Evolutionary conservation across 2,888 invertebrate genomes (phyloP), one percentile per base, ranked within the genome.

Genomic region (Graphium colonna): DNA sequence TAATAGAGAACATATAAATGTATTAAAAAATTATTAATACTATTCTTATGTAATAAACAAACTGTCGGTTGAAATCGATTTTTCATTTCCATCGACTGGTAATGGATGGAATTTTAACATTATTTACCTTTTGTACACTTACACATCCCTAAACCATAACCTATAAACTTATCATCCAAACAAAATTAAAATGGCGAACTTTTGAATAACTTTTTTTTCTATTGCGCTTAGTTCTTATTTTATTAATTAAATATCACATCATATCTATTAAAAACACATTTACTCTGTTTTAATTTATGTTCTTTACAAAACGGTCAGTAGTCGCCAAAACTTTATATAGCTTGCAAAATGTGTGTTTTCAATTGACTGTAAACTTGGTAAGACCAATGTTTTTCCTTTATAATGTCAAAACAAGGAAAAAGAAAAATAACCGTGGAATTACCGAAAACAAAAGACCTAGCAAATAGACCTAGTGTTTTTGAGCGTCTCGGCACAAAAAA

Each of bases 401-500:
- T 88, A 87, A 89, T 89, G 89, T 89, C 89, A 85, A 89, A 89
- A 90, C 93, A 92, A 92, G 92, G 92, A 84, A 93, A 94, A 91
- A 92, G 94, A 82, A 94, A 94, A 92, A 94, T 94, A 82, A 93
- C 94, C 79, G 93, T 93, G 80, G 94, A 93, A 84, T 91, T 93
- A 83, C 91, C 92, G 76, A 93, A 93, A 91, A 90, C 91, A 77
- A 93, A 93, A 89, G 91, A 92, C 75, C 82, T 92, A 68, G 79
- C 91, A 77, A 85, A 85, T 73, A 92, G 95, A 81, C 95, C 94
- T 63, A 95, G 95, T 91, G 95, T 95, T 65, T 95, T 95, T 86
- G 95, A 95, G 85, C 92, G 95, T 68, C 92, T 95, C 71, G 95
- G 95, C 65, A 95, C 94, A 41, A 94, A 94, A 85, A 93, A 94